Conservation (phyloP, 1,140 invertebrate genomes). For the Heliothis subflexa region DNA sequence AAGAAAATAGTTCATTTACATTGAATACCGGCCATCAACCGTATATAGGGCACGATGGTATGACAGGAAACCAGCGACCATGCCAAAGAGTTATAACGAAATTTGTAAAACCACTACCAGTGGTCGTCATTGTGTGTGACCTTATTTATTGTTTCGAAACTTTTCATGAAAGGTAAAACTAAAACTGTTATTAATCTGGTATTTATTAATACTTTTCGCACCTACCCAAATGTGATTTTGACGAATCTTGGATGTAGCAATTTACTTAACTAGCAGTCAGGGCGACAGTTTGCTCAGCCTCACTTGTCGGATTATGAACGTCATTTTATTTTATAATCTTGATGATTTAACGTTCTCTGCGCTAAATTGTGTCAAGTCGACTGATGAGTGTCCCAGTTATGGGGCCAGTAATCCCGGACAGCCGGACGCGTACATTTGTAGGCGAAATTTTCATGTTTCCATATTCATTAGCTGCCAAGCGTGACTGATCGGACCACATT, state of each 20-base stretch:
- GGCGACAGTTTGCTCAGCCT: background rate
- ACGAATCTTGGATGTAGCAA: background rate
- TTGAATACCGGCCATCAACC: conserved; percentile 58
- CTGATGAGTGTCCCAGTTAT: conserved; percentile 22
- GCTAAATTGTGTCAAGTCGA: conserved; percentile 27
- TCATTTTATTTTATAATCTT: conserved; percentile 23
- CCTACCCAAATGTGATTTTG: background rate
- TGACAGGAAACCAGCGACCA: conserved; percentile 23
- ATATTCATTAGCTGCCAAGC: conserved; percentile 46
- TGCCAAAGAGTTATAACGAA: conserved; percentile 18
- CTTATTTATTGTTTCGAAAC: conserved; percentile 20
- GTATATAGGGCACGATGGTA: conserved; percentile 42
- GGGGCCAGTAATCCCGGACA: conserved; percentile 26
- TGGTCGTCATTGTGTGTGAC: conserved; percentile 8
- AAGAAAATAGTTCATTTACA: conserved; percentile 66
- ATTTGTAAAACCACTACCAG: conserved; percentile 20
- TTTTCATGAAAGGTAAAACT: conserved; percentile 8
- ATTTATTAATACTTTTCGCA: background rate
- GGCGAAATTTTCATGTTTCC: conserved; percentile 28
- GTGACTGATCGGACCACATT: conserved; percentile 45
- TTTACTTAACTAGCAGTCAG: background rate
- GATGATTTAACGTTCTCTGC: conserved; percentile 9
- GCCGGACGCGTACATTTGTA: conserved; percentile 30
- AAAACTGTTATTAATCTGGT: background rate
- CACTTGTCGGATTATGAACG: conserved; percentile 6